Evolutionary conservation across 2,797 vertebrate genomes (phyloP).

Genomic region (Gymnoscopelus microlampas): DNA sequence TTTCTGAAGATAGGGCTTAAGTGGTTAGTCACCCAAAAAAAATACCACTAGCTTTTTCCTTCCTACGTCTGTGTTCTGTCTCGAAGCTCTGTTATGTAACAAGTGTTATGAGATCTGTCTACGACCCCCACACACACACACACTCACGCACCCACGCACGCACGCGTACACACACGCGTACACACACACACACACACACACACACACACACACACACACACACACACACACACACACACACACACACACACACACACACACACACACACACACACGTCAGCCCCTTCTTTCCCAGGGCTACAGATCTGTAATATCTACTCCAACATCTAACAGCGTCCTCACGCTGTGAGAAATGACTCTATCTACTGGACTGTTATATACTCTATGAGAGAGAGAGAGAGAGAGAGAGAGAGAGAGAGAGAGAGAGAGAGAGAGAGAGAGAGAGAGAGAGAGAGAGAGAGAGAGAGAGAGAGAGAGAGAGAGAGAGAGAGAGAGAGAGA

Average conservation of each 20-base stretch:
- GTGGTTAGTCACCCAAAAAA: too few species aligned
- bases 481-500: too few species aligned
- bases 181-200: conserved; percentile 12
- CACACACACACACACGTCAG: not conserved
- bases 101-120: too few species aligned
- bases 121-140: not conserved
- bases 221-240: not conserved
- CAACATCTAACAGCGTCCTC: too few species aligned
- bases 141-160: not conserved
- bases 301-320: too few species aligned
- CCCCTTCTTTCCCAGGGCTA: not conserved
- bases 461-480: too few species aligned
- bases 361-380: conserved; percentile 46
- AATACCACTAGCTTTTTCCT: too few species aligned
- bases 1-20: too few species aligned
- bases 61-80: too few species aligned
- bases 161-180: not conserved
- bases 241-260: not conserved
- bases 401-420: conserved; percentile 38
- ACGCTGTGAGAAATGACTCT: conserved; percentile 51
- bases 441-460: too few species aligned
- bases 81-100: too few species aligned
- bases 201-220: conserved; percentile 6
- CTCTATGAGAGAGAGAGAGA: conserved; percentile 22
- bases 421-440: not conserved